These are phyloP conservation scores for Procavia capensis DNA, from an alignment of 2,113 vertebrate species.

Conservation along the genomic window DNA sequence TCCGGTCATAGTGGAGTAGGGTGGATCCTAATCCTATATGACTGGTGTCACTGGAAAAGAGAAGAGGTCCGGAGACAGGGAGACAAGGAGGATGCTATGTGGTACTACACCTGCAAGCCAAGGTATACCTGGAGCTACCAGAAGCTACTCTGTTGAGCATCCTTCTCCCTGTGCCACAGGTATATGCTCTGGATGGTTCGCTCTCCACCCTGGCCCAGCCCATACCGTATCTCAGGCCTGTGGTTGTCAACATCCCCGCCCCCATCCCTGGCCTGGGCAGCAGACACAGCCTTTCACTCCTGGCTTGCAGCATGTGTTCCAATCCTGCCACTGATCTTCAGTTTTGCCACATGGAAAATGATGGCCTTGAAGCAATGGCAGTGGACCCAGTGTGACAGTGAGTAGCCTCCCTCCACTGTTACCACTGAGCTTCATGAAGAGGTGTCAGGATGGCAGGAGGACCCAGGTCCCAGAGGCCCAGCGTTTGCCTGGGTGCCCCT, in stretches of 20 bases:
- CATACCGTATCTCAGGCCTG: neutral
- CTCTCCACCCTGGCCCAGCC: neutral
- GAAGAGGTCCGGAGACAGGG: no score
- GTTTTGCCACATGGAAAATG: neutral
- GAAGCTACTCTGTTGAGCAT: neutral
- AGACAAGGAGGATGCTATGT: no score
- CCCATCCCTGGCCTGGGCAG: neutral
- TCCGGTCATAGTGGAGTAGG: no score
- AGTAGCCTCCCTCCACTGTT: neutral
- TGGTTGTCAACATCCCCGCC: neutral
- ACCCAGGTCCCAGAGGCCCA: accelerated
- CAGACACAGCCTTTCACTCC: neutral
- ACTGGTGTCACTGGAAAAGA: no score
- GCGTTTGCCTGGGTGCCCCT: no score
- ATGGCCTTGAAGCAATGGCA: no score
- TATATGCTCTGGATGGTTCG: neutral
- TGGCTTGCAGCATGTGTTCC: neutral
- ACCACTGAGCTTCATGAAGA: neutral
- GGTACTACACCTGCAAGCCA: no score
- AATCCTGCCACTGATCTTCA: neutral
- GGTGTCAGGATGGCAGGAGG: neutral
- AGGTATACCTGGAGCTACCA: no score
- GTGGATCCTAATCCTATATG: no score
- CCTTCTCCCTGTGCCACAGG: neutral
- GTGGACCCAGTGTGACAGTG: neutral